A percentile compares a stretch with the other conserved stretches of the same genome.
These are phyloP conservation scores for Darevskia mixta DNA, from an alignment of 2,797 vertebrate species.

Conservation along the genomic window DNA sequence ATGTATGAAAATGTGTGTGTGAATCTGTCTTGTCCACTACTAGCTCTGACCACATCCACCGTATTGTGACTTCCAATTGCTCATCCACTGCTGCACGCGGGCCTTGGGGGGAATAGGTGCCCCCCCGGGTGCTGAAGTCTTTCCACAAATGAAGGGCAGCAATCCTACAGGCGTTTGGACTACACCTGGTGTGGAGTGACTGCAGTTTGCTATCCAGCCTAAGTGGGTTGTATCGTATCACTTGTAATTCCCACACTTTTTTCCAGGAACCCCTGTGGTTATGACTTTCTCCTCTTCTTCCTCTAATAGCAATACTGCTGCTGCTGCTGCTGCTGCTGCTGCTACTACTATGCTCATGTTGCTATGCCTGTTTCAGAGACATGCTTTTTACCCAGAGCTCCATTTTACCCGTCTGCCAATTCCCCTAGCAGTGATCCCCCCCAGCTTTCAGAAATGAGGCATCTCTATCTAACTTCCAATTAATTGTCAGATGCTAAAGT, in stretches of 20 bases:
- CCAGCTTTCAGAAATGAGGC: slow-evolving; percentile 7
- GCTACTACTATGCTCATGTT: too few relatives aligned
- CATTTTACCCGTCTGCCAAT: not conserved
- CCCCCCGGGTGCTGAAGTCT: not conserved
- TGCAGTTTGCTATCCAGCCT: not conserved
- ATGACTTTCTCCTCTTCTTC: too few relatives aligned
- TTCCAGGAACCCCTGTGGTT: not conserved
- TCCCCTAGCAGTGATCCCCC: not conserved
- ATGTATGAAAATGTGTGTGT: too few relatives aligned
- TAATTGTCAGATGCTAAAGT: not conserved
- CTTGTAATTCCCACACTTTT: not conserved
- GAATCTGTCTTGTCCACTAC: too few relatives aligned
- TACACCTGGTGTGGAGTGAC: not conserved
- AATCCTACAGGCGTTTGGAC: not conserved
- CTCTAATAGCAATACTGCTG: too few relatives aligned
- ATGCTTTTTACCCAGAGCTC: not conserved
- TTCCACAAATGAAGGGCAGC: not conserved
- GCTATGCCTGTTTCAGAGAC: not conserved
- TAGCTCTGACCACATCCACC: too few relatives aligned
- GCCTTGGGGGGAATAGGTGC: too few relatives aligned
- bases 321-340: too few relatives aligned
- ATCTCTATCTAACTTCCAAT: too few relatives aligned
- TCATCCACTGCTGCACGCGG: too few relatives aligned
- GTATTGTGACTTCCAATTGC: too few relatives aligned
- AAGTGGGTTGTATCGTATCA: not conserved